Evolutionary conservation across 2,797 vertebrate genomes (phyloP), one percentile per base, ranked within the genome.

Genomic region (Heteromormyrus szaboi): DNA sequence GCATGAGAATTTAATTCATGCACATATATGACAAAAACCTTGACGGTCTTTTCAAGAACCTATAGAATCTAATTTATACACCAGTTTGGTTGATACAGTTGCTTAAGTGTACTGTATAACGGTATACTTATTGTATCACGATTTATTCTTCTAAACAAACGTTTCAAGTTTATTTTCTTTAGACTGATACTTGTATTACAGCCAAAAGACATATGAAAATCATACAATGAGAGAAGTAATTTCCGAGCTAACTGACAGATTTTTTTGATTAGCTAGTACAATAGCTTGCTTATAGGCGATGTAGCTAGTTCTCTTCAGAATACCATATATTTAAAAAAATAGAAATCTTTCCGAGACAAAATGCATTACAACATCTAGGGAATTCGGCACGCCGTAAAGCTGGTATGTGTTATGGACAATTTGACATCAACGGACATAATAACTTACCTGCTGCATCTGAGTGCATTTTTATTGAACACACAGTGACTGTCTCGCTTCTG

Each of bases 371-470:
- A 72, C 65, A 62, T 79, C 62, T 37, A 53, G 85, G 33, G 37
- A 25, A 62, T 50, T 89, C 88, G 86, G 51, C 85, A n/a, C 88
- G 62, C 51, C 17, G 54, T 65, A 50, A 19, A 65, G 86, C 56
- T 79, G 25, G 72, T 87, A 37, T 4, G 46, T 84, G 8, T 81
- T 33, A 85, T 8, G 29, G 89, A 59, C 76, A 89, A 86, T 88
- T 89, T 17, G 65, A 88, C 53, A 87, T 86, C 81, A 93, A 93
- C 92, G 93, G 41, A 90, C 87, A 90, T 90, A 89, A 91, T 90
- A 96, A 99, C 98, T 99, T 97, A 99, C 98, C 99, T 98, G 98
- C 98, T 97, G 98, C 97, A 99, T 99, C 98, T 97, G 98, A 99
- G 98, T 99, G 98, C 98, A 99, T 99, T 98, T 99, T 99, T 96